A percentile compares a stretch with the other conserved stretches of the same genome.
These are phyloP conservation scores for Druceiella hillmani DNA, from an alignment of 2,888 invertebrate genomes.

Conservation along the genomic window DNA sequence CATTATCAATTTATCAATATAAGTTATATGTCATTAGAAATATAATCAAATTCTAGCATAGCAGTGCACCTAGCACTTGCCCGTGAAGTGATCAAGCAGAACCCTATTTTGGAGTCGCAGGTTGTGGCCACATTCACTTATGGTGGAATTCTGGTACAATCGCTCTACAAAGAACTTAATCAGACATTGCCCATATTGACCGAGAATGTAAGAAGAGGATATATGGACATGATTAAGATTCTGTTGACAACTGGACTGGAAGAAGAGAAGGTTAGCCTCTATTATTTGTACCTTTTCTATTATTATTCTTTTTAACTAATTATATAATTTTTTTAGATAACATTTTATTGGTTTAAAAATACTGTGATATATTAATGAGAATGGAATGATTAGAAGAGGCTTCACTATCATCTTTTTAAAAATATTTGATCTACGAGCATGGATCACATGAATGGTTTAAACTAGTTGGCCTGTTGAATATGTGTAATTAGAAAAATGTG, in stretches of 20 bases:
- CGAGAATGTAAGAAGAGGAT: slow-evolving; percentile 29
- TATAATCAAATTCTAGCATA: slow-evolving; percentile 31
- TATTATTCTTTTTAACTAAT: slow-evolving; percentile 5
- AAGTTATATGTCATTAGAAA: neutral
- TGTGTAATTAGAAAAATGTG: no score
- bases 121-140: slow-evolving; percentile 36
- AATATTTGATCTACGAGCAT: no score
- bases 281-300: neutral
- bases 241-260: slow-evolving; percentile 35
- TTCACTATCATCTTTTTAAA: no score
- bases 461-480: no score
- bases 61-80: slow-evolving; percentile 44
- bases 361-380: no score
- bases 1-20: no score
- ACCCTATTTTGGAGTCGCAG: slow-evolving; percentile 38
- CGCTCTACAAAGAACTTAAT: slow-evolving; percentile 34
- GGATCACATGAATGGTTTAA: no score
- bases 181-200: slow-evolving; percentile 28
- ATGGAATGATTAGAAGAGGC: no score
- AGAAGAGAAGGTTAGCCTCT: slow-evolving; percentile 42
- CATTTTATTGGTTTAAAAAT: no score
- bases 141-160: slow-evolving; percentile 31
- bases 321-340: slow-evolving; percentile 1
- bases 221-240: slow-evolving; percentile 32
- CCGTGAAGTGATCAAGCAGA: slow-evolving; percentile 43